Evolutionary conservation across 2,797 vertebrate species (phyloP).

Genomic region (Eutrigla gurnardus): DNA sequence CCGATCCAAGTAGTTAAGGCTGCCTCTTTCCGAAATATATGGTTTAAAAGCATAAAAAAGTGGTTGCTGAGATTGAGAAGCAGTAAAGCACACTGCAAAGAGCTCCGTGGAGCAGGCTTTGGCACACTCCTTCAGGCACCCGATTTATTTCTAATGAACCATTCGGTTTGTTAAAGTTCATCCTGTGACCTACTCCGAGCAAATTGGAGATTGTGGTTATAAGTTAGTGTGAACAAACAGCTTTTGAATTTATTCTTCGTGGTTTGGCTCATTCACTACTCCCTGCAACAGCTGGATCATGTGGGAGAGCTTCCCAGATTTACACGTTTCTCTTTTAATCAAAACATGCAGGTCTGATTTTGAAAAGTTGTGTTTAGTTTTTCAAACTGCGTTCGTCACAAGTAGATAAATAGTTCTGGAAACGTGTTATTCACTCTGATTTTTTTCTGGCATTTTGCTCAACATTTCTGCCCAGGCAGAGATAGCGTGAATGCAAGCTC

Average conservation of each 20-base stretch:
- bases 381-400: constrained; percentile 8
- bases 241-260: constrained; percentile 13
- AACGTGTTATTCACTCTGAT: constrained; percentile 19
- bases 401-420: not conserved
- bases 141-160: constrained; percentile 24
- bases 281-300: constrained; percentile 29
- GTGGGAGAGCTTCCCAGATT: constrained; percentile 5
- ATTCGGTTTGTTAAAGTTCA: constrained; percentile 1
- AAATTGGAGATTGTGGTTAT: constrained; percentile 8
- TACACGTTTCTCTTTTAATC: not conserved
- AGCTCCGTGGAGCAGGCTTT: constrained; percentile 48
- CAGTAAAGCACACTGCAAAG: constrained; percentile 15
- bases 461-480: constrained; percentile 55
- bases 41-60: constrained; percentile 3
- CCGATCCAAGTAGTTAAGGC: constrained; percentile 14
- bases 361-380: not conserved
- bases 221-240: constrained; percentile 25
- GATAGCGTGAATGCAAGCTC: constrained; percentile 72
- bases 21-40: constrained; percentile 2
- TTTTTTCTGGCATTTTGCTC: constrained; percentile 58
- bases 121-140: constrained; percentile 47
- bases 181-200: constrained; percentile 2
- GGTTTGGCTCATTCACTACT: constrained; percentile 23
- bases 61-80: constrained; percentile 16
- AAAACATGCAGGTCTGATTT: constrained; percentile 6